These are phyloP conservation scores for Clunio marinus DNA, from an alignment of 2,888 invertebrate species.

Conservation along the genomic window DNA sequence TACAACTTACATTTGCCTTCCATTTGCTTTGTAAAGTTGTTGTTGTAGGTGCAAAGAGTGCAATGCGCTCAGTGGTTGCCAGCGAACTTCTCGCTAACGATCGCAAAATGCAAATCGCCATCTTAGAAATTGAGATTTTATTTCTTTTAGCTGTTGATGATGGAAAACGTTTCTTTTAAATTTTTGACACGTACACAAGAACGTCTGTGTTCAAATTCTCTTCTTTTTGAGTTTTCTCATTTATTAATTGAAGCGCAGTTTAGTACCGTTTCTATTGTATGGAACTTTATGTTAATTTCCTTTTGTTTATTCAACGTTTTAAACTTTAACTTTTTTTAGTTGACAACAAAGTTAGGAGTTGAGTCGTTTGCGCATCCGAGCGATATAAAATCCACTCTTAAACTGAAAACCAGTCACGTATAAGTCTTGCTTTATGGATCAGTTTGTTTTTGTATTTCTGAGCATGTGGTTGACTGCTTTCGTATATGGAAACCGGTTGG, in stretches of 20 bases:
- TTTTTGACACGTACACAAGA: constrained; percentile 3
- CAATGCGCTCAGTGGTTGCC: constrained; percentile 17
- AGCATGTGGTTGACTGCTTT: no score
- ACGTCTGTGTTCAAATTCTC: no score
- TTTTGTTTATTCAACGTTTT: no score
- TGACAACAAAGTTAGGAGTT: not conserved
- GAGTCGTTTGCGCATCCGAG: constrained; percentile 17
- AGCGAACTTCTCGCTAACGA: constrained; percentile 3
- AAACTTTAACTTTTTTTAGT: no score
- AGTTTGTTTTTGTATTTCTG: no score
- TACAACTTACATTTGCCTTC: constrained; percentile 13
- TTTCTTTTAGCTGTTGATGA: no score
- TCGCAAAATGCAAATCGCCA: constrained; percentile 24
- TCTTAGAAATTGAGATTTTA: no score
- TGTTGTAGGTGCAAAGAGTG: constrained; percentile 5
- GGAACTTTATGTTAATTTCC: no score
- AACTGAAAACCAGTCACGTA: not conserved
- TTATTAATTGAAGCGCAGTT: not conserved
- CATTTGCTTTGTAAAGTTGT: not conserved
- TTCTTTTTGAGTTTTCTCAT: constrained; percentile 7
- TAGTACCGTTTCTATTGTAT: no score
- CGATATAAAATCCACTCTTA: not conserved
- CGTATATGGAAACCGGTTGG: no score
- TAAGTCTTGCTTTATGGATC: no score
- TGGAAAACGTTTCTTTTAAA: not conserved